Base-by-base conservation (phyloP, 2,797 vertebrate genomes). In the Macropus fuliginosus region DNA sequence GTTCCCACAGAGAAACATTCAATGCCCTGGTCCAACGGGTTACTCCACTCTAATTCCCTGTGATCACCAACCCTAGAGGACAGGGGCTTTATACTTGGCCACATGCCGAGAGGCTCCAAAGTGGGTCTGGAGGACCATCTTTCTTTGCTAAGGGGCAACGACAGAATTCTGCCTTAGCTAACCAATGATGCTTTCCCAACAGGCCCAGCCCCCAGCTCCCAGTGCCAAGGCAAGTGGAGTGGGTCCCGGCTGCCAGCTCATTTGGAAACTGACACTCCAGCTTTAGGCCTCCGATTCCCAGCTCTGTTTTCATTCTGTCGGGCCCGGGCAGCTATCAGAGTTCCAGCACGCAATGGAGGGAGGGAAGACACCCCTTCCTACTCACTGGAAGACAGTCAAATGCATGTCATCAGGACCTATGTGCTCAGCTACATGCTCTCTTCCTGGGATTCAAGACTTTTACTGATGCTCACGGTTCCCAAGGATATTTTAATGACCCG, bases 241-340 rank as follows among this genome's bases (percentile, higher is more conserved):
- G 96, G 96, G 95, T 92, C 95, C 91, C 89, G 93, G 94, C 59
- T 97, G 96, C 97, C 97, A 97, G 97, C 97, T 96, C 95, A 97
- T 96, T 95, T 96, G 96, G 97, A 97, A 96, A 96, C 95, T 50
- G 94, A 95, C 94, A 96, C 96, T 93, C 94, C 92, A 56, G 93
- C 93, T 94, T 98, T 97, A 74, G 96, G 95, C 57, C 66, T 94
- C 91, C 92, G 95, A 96, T 96, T 97, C 93, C 97, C 96, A 97
- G 94, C 91, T 94, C 92, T 52, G 91, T 87, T 97, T 92, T 95
- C 95, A 97, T 94, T 92, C 95, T 62, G 18, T 97, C 96, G 62
- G 52, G 89, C 91, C 95, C 96, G 95, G 97, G 97, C 96, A 93
- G 92, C 52, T 95, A 96, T 92, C 56, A 96, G 94, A 96, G 96